Conservation (phyloP, 1,140 invertebrate genomes). For the Drosophila subobscura region DNA sequence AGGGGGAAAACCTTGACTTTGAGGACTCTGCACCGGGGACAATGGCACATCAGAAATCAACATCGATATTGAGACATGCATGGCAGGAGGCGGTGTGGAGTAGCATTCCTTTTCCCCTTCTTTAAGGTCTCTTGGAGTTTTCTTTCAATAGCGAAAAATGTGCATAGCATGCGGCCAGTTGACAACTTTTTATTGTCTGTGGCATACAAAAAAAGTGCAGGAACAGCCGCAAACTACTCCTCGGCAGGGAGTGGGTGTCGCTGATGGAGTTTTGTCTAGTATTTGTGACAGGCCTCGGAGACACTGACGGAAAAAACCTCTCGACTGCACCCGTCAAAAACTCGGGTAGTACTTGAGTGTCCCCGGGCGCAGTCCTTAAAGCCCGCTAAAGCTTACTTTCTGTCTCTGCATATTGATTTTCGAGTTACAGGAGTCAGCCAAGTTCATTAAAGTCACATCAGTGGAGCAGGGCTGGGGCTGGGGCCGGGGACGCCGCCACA, state of each 20-base stretch:
- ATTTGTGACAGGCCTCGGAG: slow-evolving; percentile 56
- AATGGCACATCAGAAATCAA: slow-evolving; percentile 6
- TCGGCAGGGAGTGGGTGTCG: too few relatives aligned
- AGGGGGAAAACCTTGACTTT: slow-evolving; percentile 9
- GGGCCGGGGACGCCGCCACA: slow-evolving; percentile 15
- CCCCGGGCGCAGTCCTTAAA: too few relatives aligned
- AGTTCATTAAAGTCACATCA: slow-evolving; percentile 82
- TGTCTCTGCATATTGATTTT: slow-evolving; percentile 61
- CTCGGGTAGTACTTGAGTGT: too few relatives aligned
- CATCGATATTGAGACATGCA: slow-evolving; percentile 8
- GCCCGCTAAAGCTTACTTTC: slow-evolving; percentile 1
- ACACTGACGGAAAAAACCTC: slow-evolving; percentile 18
- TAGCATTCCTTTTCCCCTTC: background rate
- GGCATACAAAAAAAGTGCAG: background rate
- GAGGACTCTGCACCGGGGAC: slow-evolving; percentile 6
- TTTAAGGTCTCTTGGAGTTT: background rate
- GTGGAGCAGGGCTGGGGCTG: slow-evolving; percentile 10
- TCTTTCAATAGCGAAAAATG: slow-evolving; percentile 38
- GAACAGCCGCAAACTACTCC: slow-evolving; percentile 9
- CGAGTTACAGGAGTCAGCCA: slow-evolving; percentile 32
- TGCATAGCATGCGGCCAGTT: slow-evolving; percentile 68
- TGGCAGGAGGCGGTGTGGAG: too few relatives aligned
- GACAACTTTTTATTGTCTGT: slow-evolving; percentile 69
- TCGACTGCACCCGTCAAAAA: slow-evolving; percentile 28
- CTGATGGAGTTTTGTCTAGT: slow-evolving; percentile 46